A percentile compares a stretch with the other conserved stretches of the same genome.
These are phyloP conservation scores for Cromileptes altivelis DNA, from an alignment of 2,113 vertebrate species.

Conservation along the genomic window DNA sequence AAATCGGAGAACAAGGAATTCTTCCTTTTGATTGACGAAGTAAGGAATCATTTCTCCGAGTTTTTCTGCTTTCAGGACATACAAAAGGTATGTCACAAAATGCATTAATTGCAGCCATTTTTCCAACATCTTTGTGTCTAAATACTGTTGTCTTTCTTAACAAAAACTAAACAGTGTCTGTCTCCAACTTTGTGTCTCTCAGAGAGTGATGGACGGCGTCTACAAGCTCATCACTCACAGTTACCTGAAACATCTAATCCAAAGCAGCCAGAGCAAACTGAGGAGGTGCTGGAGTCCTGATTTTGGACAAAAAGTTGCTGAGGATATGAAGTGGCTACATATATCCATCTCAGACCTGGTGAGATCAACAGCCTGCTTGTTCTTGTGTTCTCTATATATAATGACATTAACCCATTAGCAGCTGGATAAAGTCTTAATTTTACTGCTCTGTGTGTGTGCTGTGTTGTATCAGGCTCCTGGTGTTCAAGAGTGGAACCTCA, in stretches of 20 bases:
- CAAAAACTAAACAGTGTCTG: not conserved
- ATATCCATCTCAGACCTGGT: constrained; percentile 45
- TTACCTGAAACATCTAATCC: constrained; percentile 70
- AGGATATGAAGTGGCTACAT: constrained; percentile 58
- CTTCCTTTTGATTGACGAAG: rapidly evolving
- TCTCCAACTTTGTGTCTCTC: not conserved
- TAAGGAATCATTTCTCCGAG: constrained; percentile 35
- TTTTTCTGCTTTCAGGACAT: constrained; percentile 22
- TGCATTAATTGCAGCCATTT: not conserved
- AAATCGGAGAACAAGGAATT: not conserved
- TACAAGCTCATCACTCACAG: constrained; percentile 41
- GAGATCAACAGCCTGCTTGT: constrained; percentile 16
- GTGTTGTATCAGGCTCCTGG: constrained; percentile 50
- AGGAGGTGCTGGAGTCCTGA: constrained; percentile 46
- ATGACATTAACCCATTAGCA: not conserved
- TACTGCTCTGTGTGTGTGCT: not conserved
- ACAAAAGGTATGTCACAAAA: constrained; percentile 44
- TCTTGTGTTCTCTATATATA: not conserved
- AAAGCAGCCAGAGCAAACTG: constrained; percentile 19
- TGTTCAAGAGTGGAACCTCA: constrained; percentile 10
- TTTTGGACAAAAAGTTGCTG: constrained; percentile 22
- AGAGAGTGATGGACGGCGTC: constrained; percentile 64
- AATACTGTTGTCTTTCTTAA: not conserved
- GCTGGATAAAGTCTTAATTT: not conserved
- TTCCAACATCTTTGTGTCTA: not conserved